Conservation (phyloP, 1,140 invertebrate genomes). For the Dufourea novaeangliae region DNA sequence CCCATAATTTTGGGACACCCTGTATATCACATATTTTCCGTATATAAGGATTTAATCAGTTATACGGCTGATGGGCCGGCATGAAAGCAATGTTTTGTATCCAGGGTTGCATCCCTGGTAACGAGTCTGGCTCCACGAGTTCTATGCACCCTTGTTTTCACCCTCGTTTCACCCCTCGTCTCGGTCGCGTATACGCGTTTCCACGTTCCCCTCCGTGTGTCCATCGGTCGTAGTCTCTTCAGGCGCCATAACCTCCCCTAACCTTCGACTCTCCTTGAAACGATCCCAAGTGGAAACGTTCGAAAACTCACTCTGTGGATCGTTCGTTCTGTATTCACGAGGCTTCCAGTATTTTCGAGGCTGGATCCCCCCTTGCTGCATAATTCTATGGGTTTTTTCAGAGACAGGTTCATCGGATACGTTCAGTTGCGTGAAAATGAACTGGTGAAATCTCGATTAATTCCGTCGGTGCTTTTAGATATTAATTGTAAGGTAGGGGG, state of each 20-base stretch:
- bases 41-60: slow-evolving; percentile 9
- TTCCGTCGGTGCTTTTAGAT: not conserved
- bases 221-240: slow-evolving; percentile 15
- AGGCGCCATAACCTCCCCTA: slow-evolving; percentile 33
- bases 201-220: slow-evolving; percentile 4
- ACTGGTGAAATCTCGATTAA: not conserved
- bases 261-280: slow-evolving; percentile 23
- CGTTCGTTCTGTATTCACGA: not conserved
- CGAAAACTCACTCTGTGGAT: not conserved
- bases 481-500: no score
- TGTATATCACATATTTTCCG: not conserved
- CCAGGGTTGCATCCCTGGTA: slow-evolving; percentile 42
- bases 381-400: not conserved
- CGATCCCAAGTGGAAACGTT: slow-evolving; percentile 29
- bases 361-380: no score
- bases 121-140: slow-evolving; percentile 36
- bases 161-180: slow-evolving; percentile 35
- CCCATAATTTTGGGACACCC: no score
- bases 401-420: not conserved
- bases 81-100: slow-evolving; percentile 21
- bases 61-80: slow-evolving; percentile 21
- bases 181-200: slow-evolving; percentile 25
- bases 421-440: not conserved
- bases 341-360: not conserved
- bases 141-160: slow-evolving; percentile 39